These are phyloP conservation scores for Akabosia matsudoensis DNA, from an alignment of 1,140 invertebrate genomes.

Conservation along the genomic window DNA sequence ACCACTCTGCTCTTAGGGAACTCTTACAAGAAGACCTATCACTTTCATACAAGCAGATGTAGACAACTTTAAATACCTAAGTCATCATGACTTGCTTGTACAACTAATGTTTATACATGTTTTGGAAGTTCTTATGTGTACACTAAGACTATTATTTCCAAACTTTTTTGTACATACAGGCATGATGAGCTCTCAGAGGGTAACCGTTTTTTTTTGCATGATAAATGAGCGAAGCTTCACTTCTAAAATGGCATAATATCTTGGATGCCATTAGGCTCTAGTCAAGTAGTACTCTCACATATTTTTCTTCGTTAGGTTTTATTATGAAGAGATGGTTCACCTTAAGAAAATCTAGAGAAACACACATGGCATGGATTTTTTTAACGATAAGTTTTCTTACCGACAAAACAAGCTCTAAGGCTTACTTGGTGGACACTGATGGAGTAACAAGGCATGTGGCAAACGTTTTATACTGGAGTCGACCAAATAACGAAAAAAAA, in stretches of 20 bases:
- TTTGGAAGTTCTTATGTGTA: too few species aligned
- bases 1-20: neutral
- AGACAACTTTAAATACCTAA: too few species aligned
- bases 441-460: neutral
- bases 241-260: neutral
- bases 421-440: too few species aligned
- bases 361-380: neutral
- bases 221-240: conserved; percentile 1
- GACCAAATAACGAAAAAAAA: neutral
- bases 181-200: too few species aligned
- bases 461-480: neutral
- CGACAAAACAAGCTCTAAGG: too few species aligned
- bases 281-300: neutral
- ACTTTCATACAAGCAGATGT: too few species aligned
- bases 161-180: too few species aligned
- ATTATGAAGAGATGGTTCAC: neutral
- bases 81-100: too few species aligned
- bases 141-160: too few species aligned
- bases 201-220: neutral
- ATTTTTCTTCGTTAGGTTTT: too few species aligned
- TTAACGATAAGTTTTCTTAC: too few species aligned
- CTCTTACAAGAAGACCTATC: neutral
- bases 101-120: too few species aligned
- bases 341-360: neutral
- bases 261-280: neutral